A percentile compares a stretch with the other conserved stretches of the same genome.
Conservation (phyloP, 2,113 vertebrate species). For the Stictonetta naevosa region DNA sequence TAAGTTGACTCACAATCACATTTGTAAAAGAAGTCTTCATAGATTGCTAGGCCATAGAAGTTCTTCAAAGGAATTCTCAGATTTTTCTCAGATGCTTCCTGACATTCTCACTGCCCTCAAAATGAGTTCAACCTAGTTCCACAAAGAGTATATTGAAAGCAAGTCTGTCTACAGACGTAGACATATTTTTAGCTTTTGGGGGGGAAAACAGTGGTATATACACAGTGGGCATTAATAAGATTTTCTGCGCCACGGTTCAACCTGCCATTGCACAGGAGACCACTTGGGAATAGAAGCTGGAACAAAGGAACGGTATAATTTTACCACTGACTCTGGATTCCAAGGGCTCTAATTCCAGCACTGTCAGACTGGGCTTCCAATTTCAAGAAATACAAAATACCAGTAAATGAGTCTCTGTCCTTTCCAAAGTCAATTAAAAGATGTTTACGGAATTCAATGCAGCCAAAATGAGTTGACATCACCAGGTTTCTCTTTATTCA, state of each 20-base stretch:
- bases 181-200: background rate
- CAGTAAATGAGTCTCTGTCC: background rate
- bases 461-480: background rate
- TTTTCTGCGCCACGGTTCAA: background rate
- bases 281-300: background rate
- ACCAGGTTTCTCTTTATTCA: background rate
- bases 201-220: background rate
- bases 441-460: background rate
- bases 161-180: background rate
- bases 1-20: background rate
- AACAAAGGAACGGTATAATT: background rate
- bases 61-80: background rate
- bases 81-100: background rate
- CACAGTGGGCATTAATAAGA: background rate
- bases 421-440: background rate
- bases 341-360: background rate
- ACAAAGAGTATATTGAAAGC: background rate
- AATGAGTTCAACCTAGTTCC: background rate
- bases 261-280: background rate
- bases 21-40: background rate
- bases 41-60: background rate
- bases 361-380: rapidly evolving
- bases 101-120: background rate
- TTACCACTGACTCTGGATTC: background rate
- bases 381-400: background rate